phyloP scores from a whole-genome alignment of 1,140 invertebrate genomes.

The Nephila pilipes region DNA sequence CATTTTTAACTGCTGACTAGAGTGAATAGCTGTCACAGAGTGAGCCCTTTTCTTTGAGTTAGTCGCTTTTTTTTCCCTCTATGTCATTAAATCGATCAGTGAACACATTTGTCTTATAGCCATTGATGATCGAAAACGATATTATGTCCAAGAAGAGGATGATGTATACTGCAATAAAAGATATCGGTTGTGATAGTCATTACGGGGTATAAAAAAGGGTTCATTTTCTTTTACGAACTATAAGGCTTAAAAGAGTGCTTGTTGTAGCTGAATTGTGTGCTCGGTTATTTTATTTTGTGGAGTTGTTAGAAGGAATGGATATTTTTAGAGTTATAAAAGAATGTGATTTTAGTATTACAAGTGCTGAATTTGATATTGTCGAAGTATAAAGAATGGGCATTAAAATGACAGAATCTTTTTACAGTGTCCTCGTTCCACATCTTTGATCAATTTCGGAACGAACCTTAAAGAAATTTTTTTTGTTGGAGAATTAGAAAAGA shows the following conservation, averaged over 20 bases:
- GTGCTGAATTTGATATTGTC: background rate
- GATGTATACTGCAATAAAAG: conserved; percentile 13
- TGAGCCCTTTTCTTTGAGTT: background rate
- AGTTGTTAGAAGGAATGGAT: background rate
- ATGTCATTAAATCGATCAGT: background rate
- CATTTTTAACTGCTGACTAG: conserved; percentile 45
- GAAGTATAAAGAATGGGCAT: background rate
- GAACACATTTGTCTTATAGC: conserved; percentile 17
- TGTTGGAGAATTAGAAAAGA: too few relatives aligned
- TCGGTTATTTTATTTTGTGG: background rate
- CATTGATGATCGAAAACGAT: conserved; percentile 17
- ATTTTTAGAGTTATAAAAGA: background rate
- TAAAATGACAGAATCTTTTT: background rate
- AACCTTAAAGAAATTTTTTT: background rate
- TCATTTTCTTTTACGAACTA: conserved; percentile 21
- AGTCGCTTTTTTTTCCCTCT: background rate
- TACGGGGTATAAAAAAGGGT: background rate
- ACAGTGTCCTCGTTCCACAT: background rate
- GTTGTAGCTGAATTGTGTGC: background rate
- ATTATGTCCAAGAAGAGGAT: background rate
- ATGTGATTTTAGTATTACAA: background rate
- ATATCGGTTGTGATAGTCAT: background rate
- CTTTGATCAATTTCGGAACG: background rate
- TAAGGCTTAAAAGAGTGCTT: conserved; percentile 7
- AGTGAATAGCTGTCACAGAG: background rate